A percentile compares a stretch with the other conserved stretches of the same genome.
These are phyloP conservation scores for Microctenopoma steveboyesi DNA, from an alignment of 2,797 vertebrate species.

Conservation along the genomic window DNA sequence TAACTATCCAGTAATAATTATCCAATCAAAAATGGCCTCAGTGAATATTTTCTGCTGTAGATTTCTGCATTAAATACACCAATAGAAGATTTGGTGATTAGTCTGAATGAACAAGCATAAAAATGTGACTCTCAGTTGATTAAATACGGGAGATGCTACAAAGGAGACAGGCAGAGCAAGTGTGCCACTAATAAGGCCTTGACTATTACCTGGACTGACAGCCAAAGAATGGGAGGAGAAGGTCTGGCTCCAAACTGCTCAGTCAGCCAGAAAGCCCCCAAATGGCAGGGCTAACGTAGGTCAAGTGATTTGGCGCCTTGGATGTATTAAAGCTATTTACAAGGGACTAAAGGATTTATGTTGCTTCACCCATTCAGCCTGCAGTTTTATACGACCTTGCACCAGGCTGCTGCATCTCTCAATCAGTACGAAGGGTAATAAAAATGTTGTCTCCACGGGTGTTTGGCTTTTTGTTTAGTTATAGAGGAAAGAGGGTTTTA, in stretches of 20 bases:
- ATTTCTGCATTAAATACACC: not conserved
- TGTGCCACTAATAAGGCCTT: conserved; percentile 85
- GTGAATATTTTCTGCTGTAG: too few species aligned
- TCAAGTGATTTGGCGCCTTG: conserved; percentile 93
- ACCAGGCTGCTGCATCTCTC: conserved; percentile 72
- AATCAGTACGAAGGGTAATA: conserved; percentile 81
- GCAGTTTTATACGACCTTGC: conserved; percentile 81
- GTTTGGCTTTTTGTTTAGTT: conserved; percentile 71
- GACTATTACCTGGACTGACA: conserved; percentile 90
- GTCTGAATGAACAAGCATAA: not conserved
- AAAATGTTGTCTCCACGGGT: conserved; percentile 72
- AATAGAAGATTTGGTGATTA: not conserved
- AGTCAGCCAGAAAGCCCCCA: conserved; percentile 88
- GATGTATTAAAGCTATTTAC: conserved; percentile 89
- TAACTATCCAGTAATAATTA: too few species aligned
- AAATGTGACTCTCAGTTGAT: conserved; percentile 10
- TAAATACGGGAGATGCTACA: conserved; percentile 38
- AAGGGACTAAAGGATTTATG: conserved; percentile 85
- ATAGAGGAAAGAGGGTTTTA: conserved; percentile 68
- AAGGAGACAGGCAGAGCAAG: conserved; percentile 52
- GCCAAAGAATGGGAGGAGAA: conserved; percentile 84
- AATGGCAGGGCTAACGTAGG: conserved; percentile 84
- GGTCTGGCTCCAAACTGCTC: conserved; percentile 81
- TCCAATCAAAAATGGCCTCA: too few species aligned
- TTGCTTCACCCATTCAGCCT: conserved; percentile 71